These are phyloP conservation scores for Turritopsis dohrnii DNA, from an alignment of 30 jellyfish, hydroid and myxozoan genomes.

Conservation along the genomic window DNA sequence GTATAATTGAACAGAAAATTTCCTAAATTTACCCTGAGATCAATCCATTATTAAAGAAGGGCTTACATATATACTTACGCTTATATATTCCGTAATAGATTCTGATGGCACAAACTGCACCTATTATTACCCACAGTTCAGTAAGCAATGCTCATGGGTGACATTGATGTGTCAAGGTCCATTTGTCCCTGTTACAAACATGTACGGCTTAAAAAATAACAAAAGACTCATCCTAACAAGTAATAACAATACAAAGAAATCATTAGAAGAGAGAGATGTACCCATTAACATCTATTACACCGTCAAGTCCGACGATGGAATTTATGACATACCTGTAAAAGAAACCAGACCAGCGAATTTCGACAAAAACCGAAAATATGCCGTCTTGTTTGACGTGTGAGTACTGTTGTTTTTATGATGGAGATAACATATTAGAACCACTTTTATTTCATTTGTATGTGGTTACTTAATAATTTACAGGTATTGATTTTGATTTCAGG, in stretches of 20 bases:
- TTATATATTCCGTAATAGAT: constrained; percentile 38
- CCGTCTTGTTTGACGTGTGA: constrained; percentile 86
- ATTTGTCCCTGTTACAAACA: constrained; percentile 47
- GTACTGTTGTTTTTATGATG: constrained; percentile 14
- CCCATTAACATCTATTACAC: constrained; percentile 58
- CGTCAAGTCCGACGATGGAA: constrained; percentile 64
- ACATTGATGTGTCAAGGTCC: constrained; percentile 82
- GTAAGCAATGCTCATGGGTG: constrained; percentile 91
- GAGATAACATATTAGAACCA: too few species aligned
- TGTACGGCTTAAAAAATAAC: constrained; percentile 39
- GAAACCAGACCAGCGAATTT: constrained; percentile 81
- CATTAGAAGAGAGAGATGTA: constrained; percentile 36
- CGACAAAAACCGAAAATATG: constrained; percentile 59
- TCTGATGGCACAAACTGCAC: constrained; percentile 53
- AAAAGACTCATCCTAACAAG: constrained; percentile 7
- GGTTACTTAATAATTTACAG: not conserved
- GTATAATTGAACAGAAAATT: too few species aligned
- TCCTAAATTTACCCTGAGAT: too few species aligned
- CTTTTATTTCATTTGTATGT: not conserved
- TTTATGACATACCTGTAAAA: constrained; percentile 66
- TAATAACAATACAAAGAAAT: constrained; percentile 41
- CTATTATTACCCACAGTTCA: constrained; percentile 68
- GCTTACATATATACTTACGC: too few species aligned
- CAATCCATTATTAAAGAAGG: too few species aligned
- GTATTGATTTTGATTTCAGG: constrained; percentile 21